These are phyloP conservation scores for Gastrophysa polygoni DNA, from an alignment of 2,888 invertebrate genomes.

Conservation along the genomic window DNA sequence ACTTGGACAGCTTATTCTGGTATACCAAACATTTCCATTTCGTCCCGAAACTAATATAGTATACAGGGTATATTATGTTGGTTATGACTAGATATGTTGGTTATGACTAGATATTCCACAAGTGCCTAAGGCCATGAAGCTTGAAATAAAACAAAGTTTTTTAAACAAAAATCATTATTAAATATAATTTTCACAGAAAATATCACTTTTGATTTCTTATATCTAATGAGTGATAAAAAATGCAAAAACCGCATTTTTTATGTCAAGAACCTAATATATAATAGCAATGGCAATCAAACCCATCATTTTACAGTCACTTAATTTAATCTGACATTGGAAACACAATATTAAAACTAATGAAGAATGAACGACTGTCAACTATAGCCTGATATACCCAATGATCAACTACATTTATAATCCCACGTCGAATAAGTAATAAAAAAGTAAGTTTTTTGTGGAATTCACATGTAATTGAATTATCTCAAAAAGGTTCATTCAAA, in stretches of 20 bases:
- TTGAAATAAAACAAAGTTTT: neutral
- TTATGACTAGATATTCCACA: no score
- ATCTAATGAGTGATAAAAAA: slow-evolving; percentile 25
- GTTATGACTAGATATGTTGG: no score
- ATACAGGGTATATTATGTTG: no score
- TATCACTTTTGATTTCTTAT: slow-evolving; percentile 31
- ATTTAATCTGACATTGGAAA: slow-evolving; percentile 8
- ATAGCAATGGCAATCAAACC: slow-evolving; percentile 3
- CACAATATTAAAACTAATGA: neutral
- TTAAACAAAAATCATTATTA: slow-evolving; percentile 26
- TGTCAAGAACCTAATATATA: slow-evolving; percentile 15
- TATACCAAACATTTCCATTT: no score
- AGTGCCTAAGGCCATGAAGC: neutral
- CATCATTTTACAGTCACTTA: slow-evolving; percentile 12
- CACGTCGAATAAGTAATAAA: no score
- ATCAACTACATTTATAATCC: no score
- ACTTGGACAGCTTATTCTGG: no score
- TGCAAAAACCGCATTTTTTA: slow-evolving; percentile 29
- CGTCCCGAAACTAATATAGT: no score
- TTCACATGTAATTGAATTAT: neutral
- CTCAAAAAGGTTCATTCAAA: neutral
- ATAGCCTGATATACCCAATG: neutral
- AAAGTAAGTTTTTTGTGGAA: no score
- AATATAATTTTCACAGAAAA: slow-evolving; percentile 36
- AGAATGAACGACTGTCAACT: neutral